A percentile compares a stretch with the other conserved stretches of the same genome.
Evolutionary conservation across 2,888 invertebrate genomes (phyloP).

Genomic region (Eumacrocentrus americanus): DNA sequence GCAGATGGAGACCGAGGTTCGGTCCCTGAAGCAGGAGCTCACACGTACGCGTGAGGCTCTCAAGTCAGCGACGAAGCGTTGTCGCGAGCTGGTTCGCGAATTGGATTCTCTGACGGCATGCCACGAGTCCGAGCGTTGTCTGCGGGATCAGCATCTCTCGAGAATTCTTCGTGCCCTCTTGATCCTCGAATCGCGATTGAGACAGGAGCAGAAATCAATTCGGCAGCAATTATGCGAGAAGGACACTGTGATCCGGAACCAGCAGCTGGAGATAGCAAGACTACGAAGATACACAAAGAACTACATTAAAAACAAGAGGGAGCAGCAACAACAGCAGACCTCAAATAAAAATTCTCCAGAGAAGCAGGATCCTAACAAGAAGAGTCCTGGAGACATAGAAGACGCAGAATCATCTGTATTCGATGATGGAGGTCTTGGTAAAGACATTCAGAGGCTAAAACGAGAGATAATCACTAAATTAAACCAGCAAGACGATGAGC

Average conservation of each 20-base stretch:
- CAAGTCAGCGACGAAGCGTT: conserved; percentile 69
- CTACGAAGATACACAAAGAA: conserved; percentile 65
- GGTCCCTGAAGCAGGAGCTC: conserved; percentile 65
- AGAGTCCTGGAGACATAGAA: conserved; percentile 55
- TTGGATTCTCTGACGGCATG: conserved; percentile 50
- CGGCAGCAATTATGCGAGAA: conserved; percentile 72
- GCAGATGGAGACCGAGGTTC: conserved; percentile 71
- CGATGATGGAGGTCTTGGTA: conserved; percentile 45
- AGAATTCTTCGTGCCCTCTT: conserved; percentile 74
- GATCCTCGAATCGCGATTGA: conserved; percentile 74
- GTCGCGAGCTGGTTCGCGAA: conserved; percentile 69
- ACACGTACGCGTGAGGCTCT: conserved; percentile 72
- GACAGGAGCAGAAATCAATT: conserved; percentile 76
- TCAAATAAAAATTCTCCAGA: conserved; percentile 59
- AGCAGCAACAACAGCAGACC: no score
- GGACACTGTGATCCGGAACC: conserved; percentile 74
- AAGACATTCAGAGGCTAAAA: conserved; percentile 53
- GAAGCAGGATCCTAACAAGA: conserved; percentile 66
- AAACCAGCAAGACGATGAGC: conserved; percentile 32
- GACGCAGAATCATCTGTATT: conserved; percentile 27
- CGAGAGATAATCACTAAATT: conserved; percentile 55
- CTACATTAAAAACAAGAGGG: conserved; percentile 68
- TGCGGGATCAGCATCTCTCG: conserved; percentile 75
- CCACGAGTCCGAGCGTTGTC: conserved; percentile 66
- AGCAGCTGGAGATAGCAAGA: conserved; percentile 73